phyloP scores from a whole-genome alignment of 2,888 invertebrate species.

The Xylocampa areola region DNA sequence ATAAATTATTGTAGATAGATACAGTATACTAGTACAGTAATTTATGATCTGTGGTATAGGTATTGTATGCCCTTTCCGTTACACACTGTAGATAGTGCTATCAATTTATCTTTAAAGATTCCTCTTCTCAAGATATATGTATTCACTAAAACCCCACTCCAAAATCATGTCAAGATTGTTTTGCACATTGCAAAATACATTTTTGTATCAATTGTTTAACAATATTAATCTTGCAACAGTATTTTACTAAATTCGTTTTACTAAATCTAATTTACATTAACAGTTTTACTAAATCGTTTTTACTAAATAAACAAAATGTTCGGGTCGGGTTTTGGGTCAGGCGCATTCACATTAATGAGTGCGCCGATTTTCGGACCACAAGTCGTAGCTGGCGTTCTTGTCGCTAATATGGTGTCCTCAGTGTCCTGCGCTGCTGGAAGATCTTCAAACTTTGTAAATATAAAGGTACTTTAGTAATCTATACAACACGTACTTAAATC shows the following conservation, averaged over 20 bases:
- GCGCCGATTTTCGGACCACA: constrained; percentile 69
- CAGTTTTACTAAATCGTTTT: constrained; percentile 25
- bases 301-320: constrained; percentile 52
- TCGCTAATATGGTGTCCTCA: constrained; percentile 56
- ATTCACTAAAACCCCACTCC: constrained; percentile 28
- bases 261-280: no score
- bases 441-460: constrained; percentile 22
- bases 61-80: no score
- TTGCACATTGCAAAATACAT: constrained; percentile 14
- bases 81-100: constrained; percentile 33
- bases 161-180: constrained; percentile 39
- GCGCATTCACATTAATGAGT: constrained; percentile 59
- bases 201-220: constrained; percentile 13
- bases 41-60: no score
- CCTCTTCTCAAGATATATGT: constrained; percentile 30
- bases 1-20: no score
- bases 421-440: constrained; percentile 56
- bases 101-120: constrained; percentile 43
- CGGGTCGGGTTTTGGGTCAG: constrained; percentile 62
- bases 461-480: not conserved
- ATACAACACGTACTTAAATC: no score
- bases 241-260: constrained; percentile 26
- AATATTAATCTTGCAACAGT: constrained; percentile 1
- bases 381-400: constrained; percentile 60
- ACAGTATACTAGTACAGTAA: no score